Evolutionary conservation across 2,113 vertebrate genomes (phyloP), one percentile per base, ranked within the genome.

Genomic region (Tinamus guttatus): DNA sequence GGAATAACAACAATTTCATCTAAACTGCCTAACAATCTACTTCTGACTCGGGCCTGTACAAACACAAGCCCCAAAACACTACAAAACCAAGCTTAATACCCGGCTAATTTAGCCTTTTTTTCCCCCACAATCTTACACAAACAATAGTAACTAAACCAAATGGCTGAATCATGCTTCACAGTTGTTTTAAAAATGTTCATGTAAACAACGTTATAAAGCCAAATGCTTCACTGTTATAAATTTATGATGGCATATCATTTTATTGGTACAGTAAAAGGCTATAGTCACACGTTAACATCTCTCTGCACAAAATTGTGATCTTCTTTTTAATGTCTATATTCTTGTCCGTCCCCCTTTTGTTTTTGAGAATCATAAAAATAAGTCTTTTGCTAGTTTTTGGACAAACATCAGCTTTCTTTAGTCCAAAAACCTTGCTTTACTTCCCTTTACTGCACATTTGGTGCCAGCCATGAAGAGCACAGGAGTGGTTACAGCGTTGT

Each of bases 241-340:
- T 91, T 80, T 85, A 94, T 25, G 59, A 54, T 3, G 1, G 1
- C 41, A 14, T 80, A 80, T 67, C 59, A 76, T 89, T 95, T 94
- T 80, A 95, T 2, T 82, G 59, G 94, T 40, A 90, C 45, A 77
- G 32, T 88, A 94, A 96, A 92, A 93, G 16, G n/a, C 78, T 85
- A 62, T 4, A 80, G 71, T 74, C 59, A 56, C 59, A 56, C 51
- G 51, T 85, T 85, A 95, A 85, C 49, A 73, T 43, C 13, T 74
- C 58, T 70, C 27, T 28, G 28, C 74, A 87, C 82, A 54, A 95
- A 92, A 67, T 40, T 24, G n/a, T 65, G 71, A 83, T 90, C 64
- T 94, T 52, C 43, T 77, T 89, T 92, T 85, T 59, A 82, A 62
- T 30, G 54, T 74, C 21, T 25, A 40, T 73, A 43, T 73, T 15